phyloP scores from a whole-genome alignment of 2,888 invertebrate genomes.

The Psylliodes chrysocephalus region DNA sequence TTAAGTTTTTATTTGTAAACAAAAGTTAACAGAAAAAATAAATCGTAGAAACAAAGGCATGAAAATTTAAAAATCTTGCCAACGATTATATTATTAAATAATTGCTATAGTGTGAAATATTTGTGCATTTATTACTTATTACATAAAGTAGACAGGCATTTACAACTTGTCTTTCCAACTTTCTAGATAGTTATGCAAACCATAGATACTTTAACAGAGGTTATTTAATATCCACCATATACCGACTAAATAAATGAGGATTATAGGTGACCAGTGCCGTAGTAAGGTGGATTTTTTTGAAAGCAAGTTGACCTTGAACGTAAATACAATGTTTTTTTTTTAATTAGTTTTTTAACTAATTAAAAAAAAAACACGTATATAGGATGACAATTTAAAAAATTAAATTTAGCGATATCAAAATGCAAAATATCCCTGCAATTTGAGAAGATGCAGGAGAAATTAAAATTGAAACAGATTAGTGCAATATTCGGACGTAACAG shows the following conservation, averaged over 20 bases:
- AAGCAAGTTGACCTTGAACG: no score
- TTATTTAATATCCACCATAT: not conserved
- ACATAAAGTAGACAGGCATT: not conserved
- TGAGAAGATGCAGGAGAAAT: no score
- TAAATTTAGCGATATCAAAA: no score
- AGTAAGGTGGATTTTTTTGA: not conserved
- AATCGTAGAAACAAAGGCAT: not conserved
- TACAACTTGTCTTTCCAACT: not conserved
- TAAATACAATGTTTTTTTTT: no score
- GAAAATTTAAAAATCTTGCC: not conserved
- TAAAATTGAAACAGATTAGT: no score
- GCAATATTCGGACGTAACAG: no score
- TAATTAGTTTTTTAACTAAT: no score
- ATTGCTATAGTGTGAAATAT: not conserved
- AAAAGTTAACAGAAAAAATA: not conserved
- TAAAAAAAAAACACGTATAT: no score
- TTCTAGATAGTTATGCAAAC: slow-evolving; percentile 2
- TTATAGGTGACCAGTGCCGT: not conserved
- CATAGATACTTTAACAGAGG: not conserved
- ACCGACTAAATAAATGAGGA: not conserved
- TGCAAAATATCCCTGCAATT: no score
- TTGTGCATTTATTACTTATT: not conserved
- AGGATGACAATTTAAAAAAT: no score
- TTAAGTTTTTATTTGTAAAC: no score
- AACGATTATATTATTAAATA: not conserved